phyloP scores from a whole-genome alignment of 2,888 invertebrate genomes.

The Gryllus longicercus region DNA sequence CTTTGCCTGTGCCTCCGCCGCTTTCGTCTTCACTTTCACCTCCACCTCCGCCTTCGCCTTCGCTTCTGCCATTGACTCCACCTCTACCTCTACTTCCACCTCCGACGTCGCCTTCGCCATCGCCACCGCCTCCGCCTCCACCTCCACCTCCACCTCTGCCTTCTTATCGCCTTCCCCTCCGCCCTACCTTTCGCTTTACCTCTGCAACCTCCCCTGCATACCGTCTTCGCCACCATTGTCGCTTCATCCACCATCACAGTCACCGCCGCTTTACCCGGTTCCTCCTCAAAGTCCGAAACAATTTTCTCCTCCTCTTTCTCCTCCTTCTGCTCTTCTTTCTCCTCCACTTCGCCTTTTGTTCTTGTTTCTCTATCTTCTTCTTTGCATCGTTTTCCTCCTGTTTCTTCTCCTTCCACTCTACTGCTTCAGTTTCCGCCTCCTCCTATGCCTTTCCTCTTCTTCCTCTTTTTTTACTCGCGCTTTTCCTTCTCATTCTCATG shows the following conservation, averaged over 20 bases:
- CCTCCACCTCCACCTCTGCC: too few species aligned
- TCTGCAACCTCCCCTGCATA: too few species aligned
- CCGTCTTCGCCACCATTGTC: too few species aligned
- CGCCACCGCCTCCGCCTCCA: too few species aligned
- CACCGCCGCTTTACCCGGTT: background rate
- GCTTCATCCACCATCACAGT: background rate
- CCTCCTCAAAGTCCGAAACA: background rate
- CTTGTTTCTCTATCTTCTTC: background rate
- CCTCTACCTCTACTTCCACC: too few species aligned
- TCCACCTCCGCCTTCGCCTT: too few species aligned
- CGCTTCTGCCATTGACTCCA: too few species aligned
- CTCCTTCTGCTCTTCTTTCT: too few species aligned
- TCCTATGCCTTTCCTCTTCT: background rate
- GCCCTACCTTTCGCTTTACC: too few species aligned
- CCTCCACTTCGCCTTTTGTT: too few species aligned
- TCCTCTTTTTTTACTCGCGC: background rate
- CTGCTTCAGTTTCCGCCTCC: background rate
- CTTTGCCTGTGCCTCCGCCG: background rate
- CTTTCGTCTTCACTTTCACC: background rate
- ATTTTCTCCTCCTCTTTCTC: background rate
- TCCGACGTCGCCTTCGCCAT: too few species aligned
- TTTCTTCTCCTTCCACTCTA: background rate
- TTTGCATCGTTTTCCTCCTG: background rate
- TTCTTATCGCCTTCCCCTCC: too few species aligned
- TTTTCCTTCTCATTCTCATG: background rate